Conservation (phyloP, 2,888 invertebrate genomes). For the Plebejus melissa region DNA sequence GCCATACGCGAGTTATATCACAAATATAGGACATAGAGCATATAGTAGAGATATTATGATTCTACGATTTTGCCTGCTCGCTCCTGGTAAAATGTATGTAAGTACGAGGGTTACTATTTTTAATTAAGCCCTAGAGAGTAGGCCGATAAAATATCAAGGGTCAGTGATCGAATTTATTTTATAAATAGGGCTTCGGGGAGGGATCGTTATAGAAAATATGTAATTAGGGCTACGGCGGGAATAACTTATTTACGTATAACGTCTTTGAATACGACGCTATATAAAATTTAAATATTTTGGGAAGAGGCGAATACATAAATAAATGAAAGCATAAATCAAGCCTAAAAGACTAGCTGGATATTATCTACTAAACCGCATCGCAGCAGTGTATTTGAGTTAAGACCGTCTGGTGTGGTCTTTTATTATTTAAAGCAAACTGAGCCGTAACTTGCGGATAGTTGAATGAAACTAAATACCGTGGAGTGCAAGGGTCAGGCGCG, state of each 20-base stretch:
- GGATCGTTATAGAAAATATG: not conserved
- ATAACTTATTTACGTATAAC: not conserved
- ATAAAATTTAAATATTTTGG: not conserved
- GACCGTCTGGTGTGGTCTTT: constrained; percentile 2
- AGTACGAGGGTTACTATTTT: not conserved
- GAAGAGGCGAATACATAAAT: not conserved
- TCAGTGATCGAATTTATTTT: not conserved
- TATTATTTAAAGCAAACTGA: constrained; percentile 8
- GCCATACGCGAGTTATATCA: not conserved
- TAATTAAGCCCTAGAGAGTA: not conserved
- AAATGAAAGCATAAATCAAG: not conserved
- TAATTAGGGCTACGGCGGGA: not conserved
- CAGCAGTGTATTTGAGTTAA: constrained; percentile 7
- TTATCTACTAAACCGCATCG: constrained; percentile 2
- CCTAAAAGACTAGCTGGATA: not conserved
- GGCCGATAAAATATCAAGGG: constrained; percentile 7
- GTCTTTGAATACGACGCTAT: not conserved
- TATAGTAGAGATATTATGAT: not conserved
- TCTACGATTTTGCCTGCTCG: not conserved
- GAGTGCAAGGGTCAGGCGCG: constrained; percentile 46
- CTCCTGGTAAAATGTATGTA: not conserved
- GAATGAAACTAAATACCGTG: constrained; percentile 50
- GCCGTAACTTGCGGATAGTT: constrained; percentile 42
- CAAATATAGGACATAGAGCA: not conserved
- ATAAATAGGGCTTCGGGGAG: not conserved